phyloP scores from a whole-genome alignment of 1,140 invertebrate genomes.

The Drosophila arawakana region DNA sequence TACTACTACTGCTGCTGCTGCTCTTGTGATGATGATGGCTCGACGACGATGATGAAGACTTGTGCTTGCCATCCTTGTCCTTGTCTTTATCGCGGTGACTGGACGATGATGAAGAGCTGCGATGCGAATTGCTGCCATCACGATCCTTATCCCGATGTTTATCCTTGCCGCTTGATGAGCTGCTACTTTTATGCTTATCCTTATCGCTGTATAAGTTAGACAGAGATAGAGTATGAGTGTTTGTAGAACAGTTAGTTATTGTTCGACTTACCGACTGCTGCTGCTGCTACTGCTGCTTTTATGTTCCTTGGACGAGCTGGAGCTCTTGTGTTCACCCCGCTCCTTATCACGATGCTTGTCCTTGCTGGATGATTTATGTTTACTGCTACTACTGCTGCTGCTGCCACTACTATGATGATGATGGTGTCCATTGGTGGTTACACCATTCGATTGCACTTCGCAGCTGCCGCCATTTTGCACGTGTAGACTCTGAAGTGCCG shows the following conservation, averaged over 20 bases:
- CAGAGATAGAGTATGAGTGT: background rate
- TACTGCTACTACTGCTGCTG: conserved; percentile 86
- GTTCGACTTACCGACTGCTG: conserved; percentile 81
- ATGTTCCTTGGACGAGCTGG: conserved; percentile 79
- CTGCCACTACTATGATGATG: conserved; percentile 86
- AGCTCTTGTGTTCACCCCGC: conserved; percentile 84
- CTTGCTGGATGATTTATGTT: conserved; percentile 88
- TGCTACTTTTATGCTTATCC: conserved; percentile 84
- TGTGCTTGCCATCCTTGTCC: conserved; percentile 86
- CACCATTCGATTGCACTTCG: conserved; percentile 78
- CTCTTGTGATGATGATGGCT: conserved; percentile 72
- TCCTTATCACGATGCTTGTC: conserved; percentile 85
- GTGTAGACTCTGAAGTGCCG: conserved; percentile 61
- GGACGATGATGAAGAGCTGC: conserved; percentile 70
- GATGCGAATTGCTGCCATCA: conserved; percentile 84
- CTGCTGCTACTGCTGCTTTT: conserved; percentile 84
- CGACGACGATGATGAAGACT: conserved; percentile 76
- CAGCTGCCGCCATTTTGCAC: conserved; percentile 79
- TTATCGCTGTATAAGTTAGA: conserved; percentile 66
- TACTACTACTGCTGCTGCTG: conserved; percentile 34
- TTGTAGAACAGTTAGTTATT: background rate
- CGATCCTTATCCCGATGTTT: conserved; percentile 79
- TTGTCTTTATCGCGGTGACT: conserved; percentile 84
- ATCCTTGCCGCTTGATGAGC: conserved; percentile 69
- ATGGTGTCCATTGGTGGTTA: conserved; percentile 86